phyloP scores from a whole-genome alignment of 2,888 invertebrate species.

The Nasonovia ribisnigri region DNA sequence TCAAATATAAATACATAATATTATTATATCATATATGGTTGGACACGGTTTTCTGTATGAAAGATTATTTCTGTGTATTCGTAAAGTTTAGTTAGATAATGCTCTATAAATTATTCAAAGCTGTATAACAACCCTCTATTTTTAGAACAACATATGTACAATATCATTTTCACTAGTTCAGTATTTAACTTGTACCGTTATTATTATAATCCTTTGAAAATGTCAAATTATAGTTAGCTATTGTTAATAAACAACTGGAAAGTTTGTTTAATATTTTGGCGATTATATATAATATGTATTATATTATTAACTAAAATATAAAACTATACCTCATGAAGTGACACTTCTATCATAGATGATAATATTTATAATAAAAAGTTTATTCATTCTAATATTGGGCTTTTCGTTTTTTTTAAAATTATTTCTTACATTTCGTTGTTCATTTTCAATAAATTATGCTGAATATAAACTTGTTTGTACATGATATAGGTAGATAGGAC shows the following conservation, averaged over 20 bases:
- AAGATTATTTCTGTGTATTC: not conserved
- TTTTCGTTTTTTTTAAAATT: not conserved
- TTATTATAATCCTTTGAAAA: constrained; percentile 12
- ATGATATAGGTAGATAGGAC: not conserved
- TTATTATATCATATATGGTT: not conserved
- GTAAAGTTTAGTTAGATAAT: not conserved
- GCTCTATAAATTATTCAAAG: not conserved
- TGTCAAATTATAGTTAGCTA: not conserved
- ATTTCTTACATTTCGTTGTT: not conserved
- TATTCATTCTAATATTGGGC: not conserved
- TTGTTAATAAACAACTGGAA: constrained; percentile 1
- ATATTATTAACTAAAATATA: not conserved
- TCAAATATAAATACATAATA: not conserved
- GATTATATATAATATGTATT: not conserved
- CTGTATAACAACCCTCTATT: not conserved
- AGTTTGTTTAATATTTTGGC: constrained; percentile 1
- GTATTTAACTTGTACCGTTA: not conserved
- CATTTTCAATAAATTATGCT: not conserved
- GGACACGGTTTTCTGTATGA: not conserved
- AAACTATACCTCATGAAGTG: not conserved
- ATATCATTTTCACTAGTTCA: not conserved
- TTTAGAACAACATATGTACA: not conserved
- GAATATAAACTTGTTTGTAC: not conserved
- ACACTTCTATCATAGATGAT: not conserved
- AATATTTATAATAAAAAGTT: not conserved